Conservation (phyloP, 1,140 invertebrate species). For the Drosophila asahinai region DNA sequence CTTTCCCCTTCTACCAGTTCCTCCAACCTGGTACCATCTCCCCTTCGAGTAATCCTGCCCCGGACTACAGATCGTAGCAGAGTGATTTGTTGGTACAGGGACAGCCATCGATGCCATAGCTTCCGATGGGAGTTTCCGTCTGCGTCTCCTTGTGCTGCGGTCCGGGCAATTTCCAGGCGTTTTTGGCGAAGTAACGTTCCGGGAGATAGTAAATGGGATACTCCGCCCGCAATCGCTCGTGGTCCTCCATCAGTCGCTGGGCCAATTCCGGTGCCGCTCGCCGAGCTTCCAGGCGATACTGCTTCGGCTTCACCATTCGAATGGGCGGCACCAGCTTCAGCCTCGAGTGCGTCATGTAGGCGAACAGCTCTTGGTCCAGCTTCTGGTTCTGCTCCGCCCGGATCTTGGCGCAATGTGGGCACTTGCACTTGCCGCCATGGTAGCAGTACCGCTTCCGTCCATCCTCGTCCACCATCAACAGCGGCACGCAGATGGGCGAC, state of each 20-base stretch:
- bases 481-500: slow-evolving; percentile 43
- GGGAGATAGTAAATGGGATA: slow-evolving; percentile 61
- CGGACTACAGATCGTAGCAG: slow-evolving; percentile 54
- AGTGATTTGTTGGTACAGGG: slow-evolving; percentile 55
- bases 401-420: slow-evolving; percentile 35
- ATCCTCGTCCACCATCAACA: slow-evolving; percentile 63
- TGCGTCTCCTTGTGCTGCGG: slow-evolving; percentile 57
- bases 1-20: background rate
- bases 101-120: slow-evolving; percentile 68
- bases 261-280: slow-evolving; percentile 40
- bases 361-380: slow-evolving; percentile 52
- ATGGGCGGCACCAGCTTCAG: slow-evolving; percentile 47
- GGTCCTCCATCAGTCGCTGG: slow-evolving; percentile 43
- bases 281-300: slow-evolving; percentile 44
- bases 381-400: slow-evolving; percentile 26
- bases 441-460: slow-evolving; percentile 62
- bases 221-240: slow-evolving; percentile 33
- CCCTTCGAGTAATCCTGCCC: background rate
- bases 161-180: slow-evolving; percentile 17
- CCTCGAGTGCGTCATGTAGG: slow-evolving; percentile 23
- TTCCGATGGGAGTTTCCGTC: slow-evolving; percentile 57
- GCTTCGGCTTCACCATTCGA: slow-evolving; percentile 53
- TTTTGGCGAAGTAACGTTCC: slow-evolving; percentile 28
- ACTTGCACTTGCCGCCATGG: slow-evolving; percentile 70
- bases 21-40: no score